Evolutionary conservation across 2,888 invertebrate species (phyloP).

Genomic region (Synanthedon vespiformis): DNA sequence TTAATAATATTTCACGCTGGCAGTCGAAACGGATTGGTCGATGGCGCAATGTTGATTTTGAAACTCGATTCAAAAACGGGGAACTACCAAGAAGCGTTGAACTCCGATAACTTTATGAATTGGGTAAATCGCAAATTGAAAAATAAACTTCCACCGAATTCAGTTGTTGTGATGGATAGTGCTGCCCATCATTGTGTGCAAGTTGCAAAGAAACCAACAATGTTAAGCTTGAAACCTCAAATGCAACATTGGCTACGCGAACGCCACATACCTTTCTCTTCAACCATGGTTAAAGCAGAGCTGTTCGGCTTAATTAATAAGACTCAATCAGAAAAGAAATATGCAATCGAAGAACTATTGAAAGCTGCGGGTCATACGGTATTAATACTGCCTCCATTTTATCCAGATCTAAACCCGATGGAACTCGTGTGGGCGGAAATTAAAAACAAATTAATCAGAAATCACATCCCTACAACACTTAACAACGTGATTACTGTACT

Average conservation of each 20-base stretch:
- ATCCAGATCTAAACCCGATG: constrained; percentile 1
- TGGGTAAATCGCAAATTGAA: neutral
- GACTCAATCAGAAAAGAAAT: neutral
- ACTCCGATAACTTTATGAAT: neutral
- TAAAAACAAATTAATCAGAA: neutral
- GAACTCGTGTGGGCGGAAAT: neutral
- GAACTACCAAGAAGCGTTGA: neutral
- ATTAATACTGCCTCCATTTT: neutral
- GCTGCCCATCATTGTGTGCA: neutral
- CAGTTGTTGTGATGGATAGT: neutral
- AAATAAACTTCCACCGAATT: neutral
- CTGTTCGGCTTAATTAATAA: neutral
- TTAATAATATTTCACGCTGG: constrained; percentile 2
- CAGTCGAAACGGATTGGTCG: neutral
- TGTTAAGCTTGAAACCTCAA: neutral
- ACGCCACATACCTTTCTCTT: neutral
- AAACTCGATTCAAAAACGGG: neutral
- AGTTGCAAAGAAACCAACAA: neutral
- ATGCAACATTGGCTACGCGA: neutral
- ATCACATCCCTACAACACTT: neutral
- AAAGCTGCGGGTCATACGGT: neutral
- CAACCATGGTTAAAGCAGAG: neutral
- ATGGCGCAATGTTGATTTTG: neutral
- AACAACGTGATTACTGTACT: neutral
- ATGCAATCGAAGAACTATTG: neutral